phyloP scores from a whole-genome alignment of 2,113 vertebrate species.

The Hyaena hyaena region DNA sequence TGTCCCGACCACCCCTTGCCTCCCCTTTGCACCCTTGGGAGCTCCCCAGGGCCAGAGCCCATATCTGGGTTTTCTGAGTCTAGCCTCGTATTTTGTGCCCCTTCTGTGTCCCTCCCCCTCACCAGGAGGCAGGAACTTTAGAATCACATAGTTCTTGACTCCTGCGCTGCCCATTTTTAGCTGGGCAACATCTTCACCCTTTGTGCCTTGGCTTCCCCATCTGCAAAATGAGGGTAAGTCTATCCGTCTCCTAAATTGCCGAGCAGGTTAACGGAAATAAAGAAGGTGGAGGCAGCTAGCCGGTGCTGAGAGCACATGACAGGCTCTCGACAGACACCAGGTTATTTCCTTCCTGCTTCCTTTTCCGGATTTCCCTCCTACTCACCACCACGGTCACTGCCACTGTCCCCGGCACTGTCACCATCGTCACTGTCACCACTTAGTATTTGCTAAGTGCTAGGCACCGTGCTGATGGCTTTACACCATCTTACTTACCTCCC shows the following conservation, averaged over 20 bases:
- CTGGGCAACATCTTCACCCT: not conserved
- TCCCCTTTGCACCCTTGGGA: not conserved
- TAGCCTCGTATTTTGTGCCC: not conserved
- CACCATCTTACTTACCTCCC: not conserved
- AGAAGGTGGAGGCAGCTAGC: rapidly evolving
- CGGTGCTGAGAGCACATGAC: rapidly evolving
- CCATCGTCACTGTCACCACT: rapidly evolving
- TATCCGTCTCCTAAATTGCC: not conserved
- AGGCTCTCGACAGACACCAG: rapidly evolving
- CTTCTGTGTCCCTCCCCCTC: not conserved
- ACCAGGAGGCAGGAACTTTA: not conserved
- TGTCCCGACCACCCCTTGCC: not conserved
- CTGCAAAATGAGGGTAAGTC: not conserved
- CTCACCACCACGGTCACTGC: no score
- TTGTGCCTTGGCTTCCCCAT: not conserved
- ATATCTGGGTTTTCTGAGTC: not conserved
- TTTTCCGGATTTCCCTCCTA: not conserved
- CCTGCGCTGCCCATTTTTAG: not conserved
- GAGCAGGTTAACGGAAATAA: not conserved
- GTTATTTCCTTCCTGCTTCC: not conserved
- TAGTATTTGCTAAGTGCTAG: not conserved
- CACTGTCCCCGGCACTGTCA: rapidly evolving
- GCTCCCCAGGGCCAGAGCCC: not conserved
- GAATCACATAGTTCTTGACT: not conserved
- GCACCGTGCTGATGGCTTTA: not conserved